Evolutionary conservation across 2,113 vertebrate genomes (phyloP), one percentile per base, ranked within the genome.

Genomic region (Rhinolophus ferrumequinum): DNA sequence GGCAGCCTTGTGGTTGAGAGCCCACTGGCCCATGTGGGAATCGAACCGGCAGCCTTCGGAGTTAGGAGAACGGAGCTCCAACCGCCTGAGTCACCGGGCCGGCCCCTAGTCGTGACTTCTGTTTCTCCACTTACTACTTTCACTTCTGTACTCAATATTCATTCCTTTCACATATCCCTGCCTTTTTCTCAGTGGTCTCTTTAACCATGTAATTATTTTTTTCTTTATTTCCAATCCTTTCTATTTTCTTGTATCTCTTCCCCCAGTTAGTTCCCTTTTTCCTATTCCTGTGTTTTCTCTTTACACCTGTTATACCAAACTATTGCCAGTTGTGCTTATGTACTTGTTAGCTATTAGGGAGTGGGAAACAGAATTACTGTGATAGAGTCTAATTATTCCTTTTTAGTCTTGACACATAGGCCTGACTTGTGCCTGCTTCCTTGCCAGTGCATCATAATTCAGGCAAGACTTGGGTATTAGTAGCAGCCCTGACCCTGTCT

Each of bases 211-310:
- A 79, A 70, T 60, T 81, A 12, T 79, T 56, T 87, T 30, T 87
- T 83, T 0, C 0, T 33, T 67, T 13, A 2, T 88, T 91, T 54
- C 6, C n/a, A 0, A 0, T 4, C 50, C 13, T 72, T 70, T 2
- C 6, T 69, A 1, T 92, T 47, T 92, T 83, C 38, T 94, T 79
- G 13, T 35, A 56, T 90, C 13, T 76, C 28, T 84, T 60, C 24
- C 47, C n/a, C 38, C 2, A 44, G 41, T 44, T 7, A 28, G n/a
- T 6, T 6, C 14, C 12, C 1, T 52, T 83, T 64, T 47, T 64
- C 91, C 33, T 94, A 6, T 33, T 30, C 21, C 22, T 64, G 2
- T 62, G 60, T 92, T 89, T 87, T 26, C 72, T 38, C 38, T 70
- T 69, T 93, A 44, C 11, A 91, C 22, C 50, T 56, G 1, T 77